Percentiles rank a stretch among this genome's conserved stretches.
These are phyloP conservation scores for Pipistrellus pygmaeus DNA, from an alignment of 2,797 vertebrate genomes.

Conservation along the genomic window DNA sequence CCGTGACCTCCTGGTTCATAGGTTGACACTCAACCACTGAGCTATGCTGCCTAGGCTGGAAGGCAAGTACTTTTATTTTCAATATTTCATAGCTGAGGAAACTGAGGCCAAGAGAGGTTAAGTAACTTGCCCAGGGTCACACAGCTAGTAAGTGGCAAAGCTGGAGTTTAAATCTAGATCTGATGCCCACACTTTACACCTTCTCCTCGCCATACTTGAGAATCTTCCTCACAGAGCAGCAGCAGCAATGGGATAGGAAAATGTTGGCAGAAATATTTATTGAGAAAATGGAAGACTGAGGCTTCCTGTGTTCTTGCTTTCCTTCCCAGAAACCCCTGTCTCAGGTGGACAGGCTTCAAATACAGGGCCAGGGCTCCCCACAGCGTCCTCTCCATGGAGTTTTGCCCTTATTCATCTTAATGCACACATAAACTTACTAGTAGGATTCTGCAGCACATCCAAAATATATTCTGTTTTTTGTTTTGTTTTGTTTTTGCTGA, in stretches of 20 bases:
- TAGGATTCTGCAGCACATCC: neutral
- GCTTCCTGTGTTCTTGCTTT: neutral
- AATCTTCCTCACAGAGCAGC: neutral
- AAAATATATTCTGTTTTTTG: neutral
- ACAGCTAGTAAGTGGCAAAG: neutral
- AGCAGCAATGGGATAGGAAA: neutral
- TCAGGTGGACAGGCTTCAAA: neutral
- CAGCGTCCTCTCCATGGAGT: accelerated
- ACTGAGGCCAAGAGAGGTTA: neutral
- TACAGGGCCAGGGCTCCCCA: neutral
- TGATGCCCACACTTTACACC: neutral
- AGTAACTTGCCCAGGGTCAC: neutral
- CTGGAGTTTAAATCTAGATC: neutral
- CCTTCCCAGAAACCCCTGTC: neutral
- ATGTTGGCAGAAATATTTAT: neutral
- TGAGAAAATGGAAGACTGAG: neutral
- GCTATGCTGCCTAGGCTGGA: no score
- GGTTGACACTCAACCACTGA: no score
- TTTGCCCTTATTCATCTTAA: neutral
- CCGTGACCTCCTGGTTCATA: no score
- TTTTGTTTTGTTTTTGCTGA: neutral
- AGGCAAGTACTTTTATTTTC: neutral
- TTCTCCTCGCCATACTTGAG: neutral
- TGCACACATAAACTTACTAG: neutral
- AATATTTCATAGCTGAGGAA: neutral